These are phyloP conservation scores for Alauda arvensis DNA, from an alignment of 2,797 vertebrate species.

Conservation along the genomic window DNA sequence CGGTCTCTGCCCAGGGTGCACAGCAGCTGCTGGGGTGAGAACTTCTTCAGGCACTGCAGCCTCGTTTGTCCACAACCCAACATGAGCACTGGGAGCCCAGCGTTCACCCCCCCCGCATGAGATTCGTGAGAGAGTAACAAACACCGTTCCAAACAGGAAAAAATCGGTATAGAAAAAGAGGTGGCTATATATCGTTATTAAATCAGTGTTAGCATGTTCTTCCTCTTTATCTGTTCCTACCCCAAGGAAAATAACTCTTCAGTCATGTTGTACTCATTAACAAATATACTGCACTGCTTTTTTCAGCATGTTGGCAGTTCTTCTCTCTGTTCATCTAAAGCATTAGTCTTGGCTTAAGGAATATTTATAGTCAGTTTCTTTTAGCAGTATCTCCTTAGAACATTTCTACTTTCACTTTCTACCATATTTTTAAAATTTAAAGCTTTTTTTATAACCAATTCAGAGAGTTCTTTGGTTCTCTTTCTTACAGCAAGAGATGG, in stretches of 20 bases:
- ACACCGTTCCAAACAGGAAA: neutral
- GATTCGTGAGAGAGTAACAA: neutral
- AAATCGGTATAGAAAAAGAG: neutral
- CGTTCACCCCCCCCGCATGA: accelerated
- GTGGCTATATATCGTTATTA: neutral
- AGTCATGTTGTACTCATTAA: neutral
- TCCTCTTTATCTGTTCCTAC: neutral
- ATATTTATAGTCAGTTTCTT: neutral
- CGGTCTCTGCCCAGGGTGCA: neutral
- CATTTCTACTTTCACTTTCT: neutral
- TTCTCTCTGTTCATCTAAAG: neutral
- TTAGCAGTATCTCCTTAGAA: neutral
- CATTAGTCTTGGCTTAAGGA: neutral
- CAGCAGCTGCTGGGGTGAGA: neutral
- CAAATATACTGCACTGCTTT: neutral
- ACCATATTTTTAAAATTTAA: neutral
- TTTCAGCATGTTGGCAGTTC: neutral
- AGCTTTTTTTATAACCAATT: neutral
- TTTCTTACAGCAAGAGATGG: neutral
- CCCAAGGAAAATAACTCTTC: neutral
- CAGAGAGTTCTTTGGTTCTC: constrained; percentile 1
- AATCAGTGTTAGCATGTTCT: neutral
- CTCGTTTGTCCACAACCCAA: neutral
- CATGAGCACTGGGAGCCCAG: neutral
- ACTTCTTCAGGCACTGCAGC: neutral